These are phyloP conservation scores for Candidula unifasciata DNA, from an alignment of 2,888 invertebrate species.

Conservation along the genomic window DNA sequence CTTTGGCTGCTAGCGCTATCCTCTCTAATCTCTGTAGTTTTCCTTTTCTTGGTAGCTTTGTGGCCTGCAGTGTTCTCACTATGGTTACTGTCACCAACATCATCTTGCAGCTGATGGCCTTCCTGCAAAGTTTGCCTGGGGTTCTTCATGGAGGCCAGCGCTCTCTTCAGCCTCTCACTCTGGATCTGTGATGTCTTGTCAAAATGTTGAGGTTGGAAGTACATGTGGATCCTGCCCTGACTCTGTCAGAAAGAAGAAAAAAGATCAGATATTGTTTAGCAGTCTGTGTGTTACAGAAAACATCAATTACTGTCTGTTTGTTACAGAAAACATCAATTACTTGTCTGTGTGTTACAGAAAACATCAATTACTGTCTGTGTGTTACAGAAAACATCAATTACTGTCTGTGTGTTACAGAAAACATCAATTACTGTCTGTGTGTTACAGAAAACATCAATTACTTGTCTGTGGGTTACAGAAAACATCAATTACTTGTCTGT, in stretches of 20 bases:
- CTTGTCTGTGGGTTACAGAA: no score
- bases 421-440: no score
- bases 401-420: no score
- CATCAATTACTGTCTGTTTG: no score
- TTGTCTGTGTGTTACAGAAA: no score
- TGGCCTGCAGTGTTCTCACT: not conserved
- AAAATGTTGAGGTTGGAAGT: constrained; percentile 61
- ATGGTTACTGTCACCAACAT: not conserved
- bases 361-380: no score
- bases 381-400: no score
- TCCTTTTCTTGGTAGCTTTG: not conserved
- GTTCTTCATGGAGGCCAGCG: constrained; percentile 49
- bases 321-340: no score
- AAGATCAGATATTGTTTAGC: not conserved
- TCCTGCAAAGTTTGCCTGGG: not conserved
- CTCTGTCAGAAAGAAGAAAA: constrained; percentile 53
- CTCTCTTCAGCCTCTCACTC: constrained; percentile 58
- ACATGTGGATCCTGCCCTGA: constrained; percentile 59
- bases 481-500: no score
- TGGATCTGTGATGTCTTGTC: constrained; percentile 54
- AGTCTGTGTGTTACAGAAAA: not conserved
- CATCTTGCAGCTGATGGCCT: not conserved
- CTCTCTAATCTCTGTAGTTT: not conserved
- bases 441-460: no score
- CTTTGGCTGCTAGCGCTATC: not conserved